Evolutionary conservation across 2,113 vertebrate species (phyloP).

Genomic region (Chloroceryle aenea): DNA sequence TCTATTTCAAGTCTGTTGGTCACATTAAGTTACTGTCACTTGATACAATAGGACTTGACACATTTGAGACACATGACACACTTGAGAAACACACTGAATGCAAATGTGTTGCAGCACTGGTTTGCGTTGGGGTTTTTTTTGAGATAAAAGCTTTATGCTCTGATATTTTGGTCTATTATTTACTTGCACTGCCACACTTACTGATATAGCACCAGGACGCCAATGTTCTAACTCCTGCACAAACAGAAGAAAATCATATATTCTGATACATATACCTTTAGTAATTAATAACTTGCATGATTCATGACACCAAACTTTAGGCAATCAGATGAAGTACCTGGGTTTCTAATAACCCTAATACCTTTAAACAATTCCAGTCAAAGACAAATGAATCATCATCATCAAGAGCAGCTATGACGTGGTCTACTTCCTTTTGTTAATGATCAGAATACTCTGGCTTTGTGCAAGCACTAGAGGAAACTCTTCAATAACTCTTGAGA

Average conservation of each 20-base stretch:
- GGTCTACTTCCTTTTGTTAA: neutral
- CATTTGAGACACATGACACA: neutral
- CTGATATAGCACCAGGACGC: neutral
- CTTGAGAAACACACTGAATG: neutral
- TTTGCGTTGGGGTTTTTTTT: neutral
- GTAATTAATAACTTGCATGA: neutral
- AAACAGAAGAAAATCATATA: neutral
- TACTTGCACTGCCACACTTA: neutral
- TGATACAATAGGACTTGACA: neutral
- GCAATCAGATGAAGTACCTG: neutral
- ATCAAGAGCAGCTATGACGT: neutral
- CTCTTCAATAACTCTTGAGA: neutral
- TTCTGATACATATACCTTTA: neutral
- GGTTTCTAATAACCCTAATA: neutral
- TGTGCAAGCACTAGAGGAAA: neutral
- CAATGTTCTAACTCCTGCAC: neutral
- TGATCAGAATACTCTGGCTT: neutral
- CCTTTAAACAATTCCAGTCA: neutral
- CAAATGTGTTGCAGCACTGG: neutral
- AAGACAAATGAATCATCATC: neutral
- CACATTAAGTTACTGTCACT: neutral
- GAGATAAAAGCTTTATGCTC: neutral
- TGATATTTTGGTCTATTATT: neutral
- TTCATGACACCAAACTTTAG: neutral
- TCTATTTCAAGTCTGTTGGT: neutral